Base-by-base conservation (phyloP, 2,888 invertebrate species). In the Fragum fragum region DNA sequence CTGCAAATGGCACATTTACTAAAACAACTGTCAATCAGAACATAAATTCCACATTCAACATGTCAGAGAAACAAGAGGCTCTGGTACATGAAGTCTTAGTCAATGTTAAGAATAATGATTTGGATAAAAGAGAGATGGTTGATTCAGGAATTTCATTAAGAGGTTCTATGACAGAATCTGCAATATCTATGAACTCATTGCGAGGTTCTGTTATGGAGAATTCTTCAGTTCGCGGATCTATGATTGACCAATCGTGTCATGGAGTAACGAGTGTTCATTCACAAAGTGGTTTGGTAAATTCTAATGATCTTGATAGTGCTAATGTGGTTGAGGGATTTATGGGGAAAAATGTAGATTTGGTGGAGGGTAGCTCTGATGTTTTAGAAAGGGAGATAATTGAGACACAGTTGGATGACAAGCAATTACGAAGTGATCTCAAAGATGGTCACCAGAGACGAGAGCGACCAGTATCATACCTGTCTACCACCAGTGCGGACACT, bases 401-500 rank as follows among this genome's bases (percentile, higher is more conserved):
- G 47, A 52, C 55, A 32, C 75, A 75, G 18, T 69, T 85, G 72
- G 85, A 86, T 73, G 85, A 88, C 63, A 57, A 55, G 9, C 83
- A 87, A 73, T 78, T 92, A 72, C 87, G 88, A 59, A 86, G 86
- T 52, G 92, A 92, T 73, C 81, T 93, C 61, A 81, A 80, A 63
- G 88, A 87, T 28, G 92, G 93, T 11, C 92, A 91, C 71, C 69
- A 75, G 29, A 88, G 87, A 63, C 87, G 88, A 69, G 93, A 94
- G 69, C 86, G 94, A 57, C 94, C 94, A 9, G 80, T 92, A 14
- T 94, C 94, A 0, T 87, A 93, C 57, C 88, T 94, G 53, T 94
- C 94, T 5, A 91, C 93, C 14, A 97, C 92, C 36, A 98, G 98
- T 94, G 95, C 98, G 87, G 98, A 98, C 94, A 97, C 97, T n/a